phyloP scores from a whole-genome alignment of 2,113 vertebrate genomes.

The Theristicus caerulescens region DNA sequence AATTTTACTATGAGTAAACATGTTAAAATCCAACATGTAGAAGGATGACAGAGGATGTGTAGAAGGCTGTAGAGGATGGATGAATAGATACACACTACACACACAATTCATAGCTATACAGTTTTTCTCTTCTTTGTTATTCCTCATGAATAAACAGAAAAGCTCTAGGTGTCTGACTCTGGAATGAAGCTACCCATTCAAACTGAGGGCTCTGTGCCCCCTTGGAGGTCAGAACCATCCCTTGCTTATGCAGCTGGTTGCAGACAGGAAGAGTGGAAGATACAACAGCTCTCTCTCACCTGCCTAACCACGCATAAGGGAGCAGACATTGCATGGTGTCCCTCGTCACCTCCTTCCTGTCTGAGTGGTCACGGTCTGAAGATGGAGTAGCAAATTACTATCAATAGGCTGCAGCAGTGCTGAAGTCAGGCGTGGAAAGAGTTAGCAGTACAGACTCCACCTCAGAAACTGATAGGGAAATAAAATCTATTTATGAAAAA shows the following conservation, averaged over 20 bases:
- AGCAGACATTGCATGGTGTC: neutral
- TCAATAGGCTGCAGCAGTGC: neutral
- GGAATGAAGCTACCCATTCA: neutral
- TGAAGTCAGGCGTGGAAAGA: neutral
- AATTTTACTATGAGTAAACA: neutral
- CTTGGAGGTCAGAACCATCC: neutral
- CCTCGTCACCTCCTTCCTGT: neutral
- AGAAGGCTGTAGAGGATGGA: neutral
- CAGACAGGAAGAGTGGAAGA: neutral
- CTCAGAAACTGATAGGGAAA: slow-evolving; percentile 11
- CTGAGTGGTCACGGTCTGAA: neutral
- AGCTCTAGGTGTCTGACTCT: neutral
- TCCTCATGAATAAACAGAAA: neutral
- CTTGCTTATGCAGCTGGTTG: neutral
- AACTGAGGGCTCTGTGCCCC: neutral
- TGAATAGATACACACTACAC: neutral
- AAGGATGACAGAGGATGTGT: neutral
- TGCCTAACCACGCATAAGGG: neutral
- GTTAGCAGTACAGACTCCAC: neutral
- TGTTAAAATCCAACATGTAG: neutral
- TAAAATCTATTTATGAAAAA: neutral
- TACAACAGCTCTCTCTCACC: neutral
- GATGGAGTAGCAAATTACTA: neutral
- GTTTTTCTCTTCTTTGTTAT: neutral
- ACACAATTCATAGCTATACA: neutral